Evolutionary conservation across 2,797 vertebrate genomes (phyloP).

Genomic region (Bucorvus abyssinicus): DNA sequence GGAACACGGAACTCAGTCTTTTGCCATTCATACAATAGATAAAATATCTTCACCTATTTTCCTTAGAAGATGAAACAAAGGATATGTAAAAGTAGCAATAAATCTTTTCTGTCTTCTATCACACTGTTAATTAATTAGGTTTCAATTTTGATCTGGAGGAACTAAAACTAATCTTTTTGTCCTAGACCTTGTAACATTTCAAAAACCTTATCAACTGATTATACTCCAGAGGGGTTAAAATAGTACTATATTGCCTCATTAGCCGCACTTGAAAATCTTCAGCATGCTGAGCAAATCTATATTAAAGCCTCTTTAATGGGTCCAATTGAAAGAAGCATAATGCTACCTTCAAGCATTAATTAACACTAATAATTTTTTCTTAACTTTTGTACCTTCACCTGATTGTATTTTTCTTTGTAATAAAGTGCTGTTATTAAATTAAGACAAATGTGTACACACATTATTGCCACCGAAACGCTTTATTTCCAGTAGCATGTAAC

Average conservation of each 20-base stretch:
- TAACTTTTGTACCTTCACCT: slow-evolving; percentile 13
- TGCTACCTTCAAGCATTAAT: slow-evolving; percentile 54
- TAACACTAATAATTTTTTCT: slow-evolving; percentile 55
- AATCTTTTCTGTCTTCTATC: slow-evolving; percentile 42
- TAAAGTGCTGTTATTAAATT: slow-evolving; percentile 28
- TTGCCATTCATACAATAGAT: background rate
- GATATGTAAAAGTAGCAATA: slow-evolving; percentile 1
- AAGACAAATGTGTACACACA: slow-evolving; percentile 12
- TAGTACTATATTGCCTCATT: slow-evolving; percentile 87
- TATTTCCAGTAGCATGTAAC: background rate
- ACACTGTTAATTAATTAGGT: slow-evolving; percentile 61
- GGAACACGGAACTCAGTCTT: background rate
- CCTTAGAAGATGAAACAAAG: background rate
- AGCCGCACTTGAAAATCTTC: slow-evolving; percentile 83
- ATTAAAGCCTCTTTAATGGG: slow-evolving; percentile 83
- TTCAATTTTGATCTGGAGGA: slow-evolving; percentile 58
- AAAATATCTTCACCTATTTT: slow-evolving; percentile 16
- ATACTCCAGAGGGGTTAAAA: slow-evolving; percentile 83
- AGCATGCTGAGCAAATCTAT: slow-evolving; percentile 84
- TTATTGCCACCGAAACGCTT: background rate
- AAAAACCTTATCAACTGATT: slow-evolving; percentile 79
- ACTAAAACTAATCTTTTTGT: slow-evolving; percentile 85
- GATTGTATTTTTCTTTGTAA: slow-evolving; percentile 32
- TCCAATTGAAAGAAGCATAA: slow-evolving; percentile 75
- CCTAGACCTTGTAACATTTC: slow-evolving; percentile 83